Evolutionary conservation across 23 tunicate genomes (phyloP), one percentile per base, ranked within the genome.

Genomic region (Halocynthia roretzi): DNA sequence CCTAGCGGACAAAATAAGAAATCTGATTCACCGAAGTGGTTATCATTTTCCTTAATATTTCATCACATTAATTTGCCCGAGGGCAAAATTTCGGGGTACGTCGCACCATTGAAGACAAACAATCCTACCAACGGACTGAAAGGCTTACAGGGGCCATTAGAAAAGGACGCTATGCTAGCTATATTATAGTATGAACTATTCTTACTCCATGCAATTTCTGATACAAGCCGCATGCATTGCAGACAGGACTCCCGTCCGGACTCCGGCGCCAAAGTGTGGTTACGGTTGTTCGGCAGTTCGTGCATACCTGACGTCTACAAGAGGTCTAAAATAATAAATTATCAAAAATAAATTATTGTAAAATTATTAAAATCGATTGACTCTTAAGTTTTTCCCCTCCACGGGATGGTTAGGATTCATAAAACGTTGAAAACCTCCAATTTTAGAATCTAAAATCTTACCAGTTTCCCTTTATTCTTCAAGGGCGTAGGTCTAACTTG

Each of bases 211-310:
- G 98, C 52, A 92, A 71, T 61, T 92, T 92, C 79, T 92, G 98
- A 82, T 92, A 92, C 14, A 92, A 84, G 10, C 98, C 98, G 63
- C 98, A 92, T 7, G 98, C 98, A 61, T 92, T 92, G 51, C 98
- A 92, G 5, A 92, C 98, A 6, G 98, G 87, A 60, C 87, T 92
- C 40, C 98, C 98, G 51, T 92, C 98, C 11, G 98, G 98, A 70
- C 83, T 92, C 82, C 98, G 52, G 11, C 98, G 84, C 98, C 98
- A 92, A 70, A 92, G 62, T 9, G 98, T 92, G 15, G 98, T 92
- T 20, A 92, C 98, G 15, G 87, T 82, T 22, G 98, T 92, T 48
- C 85, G 53, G 69, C 98, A 92, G 70, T 92, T 92, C 5, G 87
- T 77, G 85, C 98, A 92, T 50, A 86, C 85, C 82, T 92, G 98